phyloP scores from a whole-genome alignment of 2,888 invertebrate species.

The Cheilosia grossa region DNA sequence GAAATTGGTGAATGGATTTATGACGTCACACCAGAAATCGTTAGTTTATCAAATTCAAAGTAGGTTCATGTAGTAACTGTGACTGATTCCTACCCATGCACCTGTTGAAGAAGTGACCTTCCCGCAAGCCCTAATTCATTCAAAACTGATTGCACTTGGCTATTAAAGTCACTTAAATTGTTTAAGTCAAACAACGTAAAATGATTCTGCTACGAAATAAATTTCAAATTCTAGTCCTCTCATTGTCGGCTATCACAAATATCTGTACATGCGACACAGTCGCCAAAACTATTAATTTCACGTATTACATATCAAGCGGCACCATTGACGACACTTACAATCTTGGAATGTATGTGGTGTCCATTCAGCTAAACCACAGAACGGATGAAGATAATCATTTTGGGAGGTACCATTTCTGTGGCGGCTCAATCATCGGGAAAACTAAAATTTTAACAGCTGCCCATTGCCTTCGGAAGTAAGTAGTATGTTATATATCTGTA shows the following conservation, averaged over 20 bases:
- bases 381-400: neutral
- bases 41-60: no score
- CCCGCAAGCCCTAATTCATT: no score
- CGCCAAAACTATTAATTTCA: neutral
- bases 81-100: no score
- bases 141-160: no score
- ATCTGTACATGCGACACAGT: no score
- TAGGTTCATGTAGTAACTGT: no score
- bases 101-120: no score
- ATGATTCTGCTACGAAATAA: neutral
- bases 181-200: neutral
- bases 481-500: neutral
- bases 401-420: constrained; percentile 50
- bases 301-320: constrained; percentile 12
- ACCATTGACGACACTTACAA: neutral
- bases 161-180: no score
- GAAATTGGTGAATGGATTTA: no score
- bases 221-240: constrained; percentile 14
- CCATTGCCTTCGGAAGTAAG: constrained; percentile 45
- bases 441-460: constrained; percentile 55
- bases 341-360: constrained; percentile 28
- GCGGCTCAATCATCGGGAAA: constrained; percentile 39
- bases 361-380: constrained; percentile 26
- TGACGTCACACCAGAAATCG: no score
- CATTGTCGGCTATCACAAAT: neutral